These are phyloP conservation scores for Diglossa cyanea DNA, from an alignment of 2,797 vertebrate species.

Conservation along the genomic window DNA sequence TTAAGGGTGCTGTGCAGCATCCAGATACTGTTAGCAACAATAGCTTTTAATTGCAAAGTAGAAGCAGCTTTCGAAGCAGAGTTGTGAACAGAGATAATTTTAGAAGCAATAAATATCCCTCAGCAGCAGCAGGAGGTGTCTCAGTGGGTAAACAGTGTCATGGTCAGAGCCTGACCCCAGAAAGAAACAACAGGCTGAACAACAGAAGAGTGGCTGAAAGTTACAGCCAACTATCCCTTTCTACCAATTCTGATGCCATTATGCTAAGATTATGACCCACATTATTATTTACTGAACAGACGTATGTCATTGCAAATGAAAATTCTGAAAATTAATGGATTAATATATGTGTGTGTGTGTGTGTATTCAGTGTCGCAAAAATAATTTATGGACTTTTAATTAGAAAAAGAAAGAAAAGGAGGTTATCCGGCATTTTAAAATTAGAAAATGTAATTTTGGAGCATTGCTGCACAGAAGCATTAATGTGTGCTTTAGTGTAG, in stretches of 20 bases:
- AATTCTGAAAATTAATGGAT: neutral
- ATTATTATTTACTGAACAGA: neutral
- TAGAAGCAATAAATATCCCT: neutral
- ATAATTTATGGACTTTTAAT: neutral
- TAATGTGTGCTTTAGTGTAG: neutral
- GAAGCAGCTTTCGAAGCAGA: neutral
- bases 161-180: neutral
- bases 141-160: neutral
- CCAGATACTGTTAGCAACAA: neutral
- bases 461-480: neutral
- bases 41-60: neutral
- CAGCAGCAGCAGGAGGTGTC: neutral
- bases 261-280: neutral
- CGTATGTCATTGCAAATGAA: neutral
- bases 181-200: neutral
- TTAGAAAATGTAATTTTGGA: neutral
- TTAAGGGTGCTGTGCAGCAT: neutral
- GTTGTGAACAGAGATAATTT: neutral
- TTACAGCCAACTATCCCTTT: neutral
- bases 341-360: accelerated
- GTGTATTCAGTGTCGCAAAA: neutral
- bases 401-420: neutral
- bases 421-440: neutral
- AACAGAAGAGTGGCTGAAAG: neutral
- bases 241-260: neutral